Conservation (phyloP, 2,888 invertebrate genomes). For the Tipula lateralis region DNA sequence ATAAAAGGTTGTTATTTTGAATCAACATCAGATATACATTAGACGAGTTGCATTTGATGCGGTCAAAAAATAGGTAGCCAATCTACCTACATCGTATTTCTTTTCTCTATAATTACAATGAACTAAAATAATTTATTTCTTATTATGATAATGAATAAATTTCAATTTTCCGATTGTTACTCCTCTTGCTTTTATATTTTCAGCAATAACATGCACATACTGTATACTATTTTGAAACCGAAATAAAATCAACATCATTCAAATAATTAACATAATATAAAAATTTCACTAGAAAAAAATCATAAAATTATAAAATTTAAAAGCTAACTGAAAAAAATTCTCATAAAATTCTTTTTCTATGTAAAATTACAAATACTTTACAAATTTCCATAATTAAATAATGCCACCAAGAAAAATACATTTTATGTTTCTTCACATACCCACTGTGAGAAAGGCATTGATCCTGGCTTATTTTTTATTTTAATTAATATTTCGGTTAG, state of each 20-base stretch:
- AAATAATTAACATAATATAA: slow-evolving; percentile 5
- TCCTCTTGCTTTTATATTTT: too few species aligned
- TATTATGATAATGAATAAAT: too few species aligned
- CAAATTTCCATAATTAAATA: background rate
- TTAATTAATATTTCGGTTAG: slow-evolving; percentile 44
- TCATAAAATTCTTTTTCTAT: background rate
- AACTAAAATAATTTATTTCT: too few species aligned
- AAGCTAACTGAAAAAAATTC: background rate
- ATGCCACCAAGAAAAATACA: background rate
- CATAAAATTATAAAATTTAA: slow-evolving; percentile 27
- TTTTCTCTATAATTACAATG: too few species aligned
- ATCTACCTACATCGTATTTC: too few species aligned
- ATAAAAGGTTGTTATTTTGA: too few species aligned
- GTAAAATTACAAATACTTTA: background rate
- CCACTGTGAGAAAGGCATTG: slow-evolving; percentile 68
- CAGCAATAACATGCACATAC: too few species aligned
- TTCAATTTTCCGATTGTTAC: too few species aligned
- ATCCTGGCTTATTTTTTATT: slow-evolving; percentile 55
- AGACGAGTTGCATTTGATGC: too few species aligned
- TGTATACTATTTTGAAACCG: background rate
- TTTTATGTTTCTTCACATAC: slow-evolving; percentile 45
- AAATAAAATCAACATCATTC: background rate
- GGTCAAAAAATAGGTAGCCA: too few species aligned
- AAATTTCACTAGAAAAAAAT: slow-evolving; percentile 20
- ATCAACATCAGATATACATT: too few species aligned